Base-by-base conservation (phyloP, 2,797 vertebrate species). In the Acipenser transmontanus region DNA sequence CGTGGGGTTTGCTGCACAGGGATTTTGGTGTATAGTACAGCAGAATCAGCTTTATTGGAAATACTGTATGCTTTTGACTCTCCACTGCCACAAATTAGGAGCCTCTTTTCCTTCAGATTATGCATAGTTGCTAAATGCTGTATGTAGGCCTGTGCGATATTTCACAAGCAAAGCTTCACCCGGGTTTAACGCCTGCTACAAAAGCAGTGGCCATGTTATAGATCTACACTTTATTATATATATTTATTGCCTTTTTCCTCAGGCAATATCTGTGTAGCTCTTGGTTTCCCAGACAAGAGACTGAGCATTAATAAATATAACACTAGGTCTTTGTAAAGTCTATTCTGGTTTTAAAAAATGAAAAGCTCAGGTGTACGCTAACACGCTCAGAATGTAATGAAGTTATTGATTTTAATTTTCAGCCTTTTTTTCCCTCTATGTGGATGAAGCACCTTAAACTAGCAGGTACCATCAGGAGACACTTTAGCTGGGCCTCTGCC, bases 391-490 rank as follows among this genome's bases (percentile, higher is more conserved):
- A 86, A 87, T 80, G 82, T 92, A 91, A 93, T 92, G 84, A 93
- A 91, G 85, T 85, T 91, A 92, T 92, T 93, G 91, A 92, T 92
- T 92, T 92, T 88, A 91, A 92, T 91, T 91, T 83, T 85, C 84
- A 86, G 71, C 69, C 80, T 83, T 84, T 77, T 74, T 76, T 73
- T 68, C 50, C 71, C 12, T 70, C 75, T 82, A 64, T 67, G 20
- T 73, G 74, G 73, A 77, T 76, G 76, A 82, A 81, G 81, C 9
- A 64, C 74, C 77, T 72, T 78, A 47, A 62, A 62, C 6, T 62
- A n/a, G 54, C 20, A 20, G 20, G 54, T 57, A 57, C 13, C 12
- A n/a, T 5, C 73, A 73, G 76, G 76, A 82, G 82, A 49, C n/a
- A n/a, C n/a, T n/a, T n/a, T n/a, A 13, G 64, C 51, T 57, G 63